Percentiles rank a stretch among this genome's conserved stretches.
phyloP scores from a whole-genome alignment of 2,797 vertebrate species.

The Pteropus rufus region DNA sequence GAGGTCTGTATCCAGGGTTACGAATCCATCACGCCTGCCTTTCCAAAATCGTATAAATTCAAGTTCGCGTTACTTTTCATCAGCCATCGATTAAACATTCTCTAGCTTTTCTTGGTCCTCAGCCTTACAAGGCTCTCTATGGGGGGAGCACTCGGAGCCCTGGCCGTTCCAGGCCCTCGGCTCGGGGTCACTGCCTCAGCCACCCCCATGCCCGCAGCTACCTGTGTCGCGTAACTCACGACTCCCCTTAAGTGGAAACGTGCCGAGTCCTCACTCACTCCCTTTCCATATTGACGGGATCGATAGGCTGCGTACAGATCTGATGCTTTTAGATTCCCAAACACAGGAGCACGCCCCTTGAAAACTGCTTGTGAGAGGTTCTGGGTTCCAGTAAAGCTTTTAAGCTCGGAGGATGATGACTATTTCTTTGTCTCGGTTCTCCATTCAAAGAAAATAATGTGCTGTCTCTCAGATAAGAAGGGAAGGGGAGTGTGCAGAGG shows the following conservation, averaged over 20 bases:
- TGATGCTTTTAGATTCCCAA: background rate
- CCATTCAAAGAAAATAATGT: background rate
- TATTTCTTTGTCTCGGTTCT: background rate
- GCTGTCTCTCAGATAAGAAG: background rate
- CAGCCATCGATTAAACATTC: slow-evolving; percentile 32
- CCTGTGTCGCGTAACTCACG: background rate
- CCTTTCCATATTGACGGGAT: background rate
- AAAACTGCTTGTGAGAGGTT: background rate
- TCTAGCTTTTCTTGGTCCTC: background rate
- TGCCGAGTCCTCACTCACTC: background rate
- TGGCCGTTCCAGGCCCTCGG: background rate
- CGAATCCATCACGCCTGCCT: background rate
- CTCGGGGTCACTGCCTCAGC: background rate
- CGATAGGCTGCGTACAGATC: background rate
- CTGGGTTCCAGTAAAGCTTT: background rate
- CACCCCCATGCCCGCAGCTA: background rate
- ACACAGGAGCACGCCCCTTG: background rate
- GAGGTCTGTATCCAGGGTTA: background rate
- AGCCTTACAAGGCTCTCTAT: background rate
- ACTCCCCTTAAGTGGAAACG: background rate
- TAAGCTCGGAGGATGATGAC: background rate
- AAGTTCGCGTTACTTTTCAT: slow-evolving; percentile 23
- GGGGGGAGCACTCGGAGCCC: background rate
- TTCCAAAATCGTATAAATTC: background rate
- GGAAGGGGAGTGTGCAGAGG: rapidly evolving